These are phyloP conservation scores for Cassiopea xamachana DNA, from an alignment of 30 jellyfish, hydroid and myxozoan genomes.

Conservation along the genomic window DNA sequence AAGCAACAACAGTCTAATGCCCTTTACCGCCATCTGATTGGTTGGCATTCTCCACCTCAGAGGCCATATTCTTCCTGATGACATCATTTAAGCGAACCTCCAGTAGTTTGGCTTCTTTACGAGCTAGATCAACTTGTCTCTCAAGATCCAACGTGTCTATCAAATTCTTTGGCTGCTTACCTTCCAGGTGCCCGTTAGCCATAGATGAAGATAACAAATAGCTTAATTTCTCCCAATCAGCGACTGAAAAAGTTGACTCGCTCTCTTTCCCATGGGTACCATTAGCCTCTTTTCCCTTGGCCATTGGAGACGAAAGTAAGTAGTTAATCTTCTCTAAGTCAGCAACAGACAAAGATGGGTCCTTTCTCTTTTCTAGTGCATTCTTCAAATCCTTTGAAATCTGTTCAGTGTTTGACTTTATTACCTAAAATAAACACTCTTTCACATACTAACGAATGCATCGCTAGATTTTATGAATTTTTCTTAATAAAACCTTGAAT, in stretches of 20 bases:
- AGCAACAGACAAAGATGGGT: conserved; percentile 83
- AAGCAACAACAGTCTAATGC: background rate
- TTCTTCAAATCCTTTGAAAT: conserved; percentile 91
- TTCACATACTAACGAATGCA: background rate
- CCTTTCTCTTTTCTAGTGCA: conserved; percentile 94
- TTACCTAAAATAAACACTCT: conserved; percentile 48
- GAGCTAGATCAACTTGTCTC: conserved; percentile 94
- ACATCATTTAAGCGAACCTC: conserved; percentile 97
- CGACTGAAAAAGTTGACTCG: conserved; percentile 84
- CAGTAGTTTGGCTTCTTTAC: conserved; percentile 93
- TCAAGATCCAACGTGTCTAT: conserved; percentile 91
- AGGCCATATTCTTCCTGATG: conserved; percentile 95
- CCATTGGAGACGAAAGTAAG: conserved; percentile 85
- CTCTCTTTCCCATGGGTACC: background rate
- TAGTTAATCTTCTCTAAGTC: conserved; percentile 93
- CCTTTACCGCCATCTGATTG: conserved; percentile 60
- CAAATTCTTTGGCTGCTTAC: conserved; percentile 78
- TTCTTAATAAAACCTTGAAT: no score
- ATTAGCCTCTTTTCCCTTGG: conserved; percentile 60
- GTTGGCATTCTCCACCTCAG: conserved; percentile 80
- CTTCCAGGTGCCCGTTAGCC: conserved; percentile 72
- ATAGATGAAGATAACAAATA: conserved; percentile 79
- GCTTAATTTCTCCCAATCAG: conserved; percentile 93
- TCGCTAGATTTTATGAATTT: background rate
- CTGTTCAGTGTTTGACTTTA: conserved; percentile 96